A percentile compares a stretch with the other conserved stretches of the same genome.
phyloP scores from a whole-genome alignment of 2,888 invertebrate species.

The Yponomeuta plumbellus region DNA sequence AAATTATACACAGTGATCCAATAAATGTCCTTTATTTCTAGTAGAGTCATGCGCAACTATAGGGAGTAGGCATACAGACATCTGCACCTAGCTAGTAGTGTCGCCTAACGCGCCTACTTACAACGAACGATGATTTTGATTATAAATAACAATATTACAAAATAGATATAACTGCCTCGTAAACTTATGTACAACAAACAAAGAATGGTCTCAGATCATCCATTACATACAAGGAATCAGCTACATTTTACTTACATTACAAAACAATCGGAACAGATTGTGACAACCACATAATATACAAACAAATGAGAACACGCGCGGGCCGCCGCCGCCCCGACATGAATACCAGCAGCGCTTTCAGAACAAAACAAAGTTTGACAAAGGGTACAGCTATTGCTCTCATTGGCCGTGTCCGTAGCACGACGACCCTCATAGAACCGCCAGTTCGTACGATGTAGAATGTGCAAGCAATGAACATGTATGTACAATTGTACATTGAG shows the following conservation, averaged over 20 bases:
- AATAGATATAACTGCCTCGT: background rate
- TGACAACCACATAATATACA: conserved; percentile 1
- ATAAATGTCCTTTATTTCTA: conserved; percentile 65
- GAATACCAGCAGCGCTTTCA: too few relatives aligned
- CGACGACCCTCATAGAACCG: too few relatives aligned
- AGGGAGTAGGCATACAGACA: conserved; percentile 40
- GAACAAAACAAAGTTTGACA: too few relatives aligned
- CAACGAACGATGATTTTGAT: background rate
- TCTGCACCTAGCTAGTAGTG: background rate
- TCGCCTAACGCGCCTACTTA: background rate
- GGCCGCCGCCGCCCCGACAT: too few relatives aligned
- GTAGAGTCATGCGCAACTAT: conserved; percentile 45
- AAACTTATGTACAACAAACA: background rate
- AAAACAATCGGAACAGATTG: background rate
- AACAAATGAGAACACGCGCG: background rate
- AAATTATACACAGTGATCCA: conserved; percentile 28
- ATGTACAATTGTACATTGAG: too few relatives aligned
- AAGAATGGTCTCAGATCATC: conserved; percentile 1
- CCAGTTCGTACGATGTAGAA: too few relatives aligned
- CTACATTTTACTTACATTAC: background rate
- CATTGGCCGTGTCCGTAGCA: too few relatives aligned
- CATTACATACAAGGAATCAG: background rate
- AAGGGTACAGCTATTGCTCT: too few relatives aligned
- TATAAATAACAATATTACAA: conserved; percentile 1
- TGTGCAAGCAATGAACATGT: too few relatives aligned